Evolutionary conservation across 2,797 vertebrate genomes (phyloP), one percentile per base, ranked within the genome.

Genomic region (Protonibea diacanthus): DNA sequence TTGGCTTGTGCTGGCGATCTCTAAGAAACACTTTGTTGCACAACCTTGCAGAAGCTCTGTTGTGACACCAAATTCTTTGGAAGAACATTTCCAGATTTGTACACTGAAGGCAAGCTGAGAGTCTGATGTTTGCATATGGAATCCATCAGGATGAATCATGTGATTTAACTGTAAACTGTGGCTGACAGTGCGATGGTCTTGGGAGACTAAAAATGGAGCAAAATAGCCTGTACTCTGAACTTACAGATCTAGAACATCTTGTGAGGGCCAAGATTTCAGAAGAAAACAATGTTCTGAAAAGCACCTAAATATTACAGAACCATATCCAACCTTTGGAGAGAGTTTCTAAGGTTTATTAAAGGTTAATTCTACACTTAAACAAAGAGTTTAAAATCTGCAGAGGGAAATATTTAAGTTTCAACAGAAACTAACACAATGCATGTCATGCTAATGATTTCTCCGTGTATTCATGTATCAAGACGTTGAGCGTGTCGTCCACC

Each of bases 21-120:
- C 74, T 6, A 65, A 59, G 78, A 82, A 81, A 60, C 12, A 7
- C 45, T 74, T 61, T 70, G 18, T 61, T 82, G 71, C 63, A 55
- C 33, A 69, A 62, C 42, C n/a, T 62, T 33, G 21, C 42, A 59
- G 52, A 53, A 58, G 11, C 48, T 29, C 9, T 10, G 57, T 59
- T 81, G 44, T 74, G 59, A 78, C 61, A 75, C 56, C 0, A 42
- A 7, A 33, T 40, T 65, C 79, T 64, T 51, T 44, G 52, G 83
- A 82, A 78, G 61, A 51, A 49, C 20, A n/a, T 56, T 58, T 63
- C 27, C 14, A 59, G 25, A 23, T 74, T 38, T 6, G 58, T 17
- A 4, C 52, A n/a, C 23, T 3, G 42, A 56, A 27, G 55, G 17
- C 21, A 33, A 38, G 42, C n/a, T 48, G 56, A 59, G 27, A 25